phyloP scores from a whole-genome alignment of 1,140 invertebrate genomes.

The Zaprionus vittiger region DNA sequence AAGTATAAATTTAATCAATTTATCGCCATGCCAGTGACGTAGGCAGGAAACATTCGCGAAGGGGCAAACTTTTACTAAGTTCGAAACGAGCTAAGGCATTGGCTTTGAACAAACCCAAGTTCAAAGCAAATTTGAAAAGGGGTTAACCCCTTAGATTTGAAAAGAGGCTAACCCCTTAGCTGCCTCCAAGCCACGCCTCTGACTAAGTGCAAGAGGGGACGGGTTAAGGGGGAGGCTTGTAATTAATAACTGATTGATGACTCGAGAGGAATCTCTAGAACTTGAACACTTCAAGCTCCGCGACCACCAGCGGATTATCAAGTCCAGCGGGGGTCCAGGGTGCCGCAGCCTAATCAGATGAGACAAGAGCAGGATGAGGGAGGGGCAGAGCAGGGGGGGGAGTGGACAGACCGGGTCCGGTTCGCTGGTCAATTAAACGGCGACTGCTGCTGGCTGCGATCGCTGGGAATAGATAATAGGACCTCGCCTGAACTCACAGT shows the following conservation, averaged over 20 bases:
- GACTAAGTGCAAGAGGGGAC: neutral
- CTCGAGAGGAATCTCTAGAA: conserved; percentile 3
- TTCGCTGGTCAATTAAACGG: conserved; percentile 73
- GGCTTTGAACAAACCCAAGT: neutral
- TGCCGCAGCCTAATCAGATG: conserved; percentile 12
- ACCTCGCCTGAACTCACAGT: conserved; percentile 76
- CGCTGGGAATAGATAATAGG: conserved; percentile 79
- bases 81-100: neutral
- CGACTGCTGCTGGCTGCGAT: conserved; percentile 48
- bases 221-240: conserved; percentile 44
- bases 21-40: conserved; percentile 42
- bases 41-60: neutral
- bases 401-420: conserved; percentile 23
- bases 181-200: neutral
- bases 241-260: conserved; percentile 83
- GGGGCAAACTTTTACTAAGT: neutral
- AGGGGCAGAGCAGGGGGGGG: conserved; percentile 16
- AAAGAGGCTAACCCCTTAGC: neutral
- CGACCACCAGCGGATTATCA: conserved; percentile 50
- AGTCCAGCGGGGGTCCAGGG: conserved; percentile 10
- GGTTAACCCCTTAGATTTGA: too few relatives aligned
- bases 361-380: conserved; percentile 3
- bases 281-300: conserved; percentile 5
- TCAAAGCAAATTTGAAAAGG: too few relatives aligned
- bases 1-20: conserved; percentile 77